Evolutionary conservation across 1,140 invertebrate species (phyloP).

Genomic region (Drosophila mauritiana): DNA sequence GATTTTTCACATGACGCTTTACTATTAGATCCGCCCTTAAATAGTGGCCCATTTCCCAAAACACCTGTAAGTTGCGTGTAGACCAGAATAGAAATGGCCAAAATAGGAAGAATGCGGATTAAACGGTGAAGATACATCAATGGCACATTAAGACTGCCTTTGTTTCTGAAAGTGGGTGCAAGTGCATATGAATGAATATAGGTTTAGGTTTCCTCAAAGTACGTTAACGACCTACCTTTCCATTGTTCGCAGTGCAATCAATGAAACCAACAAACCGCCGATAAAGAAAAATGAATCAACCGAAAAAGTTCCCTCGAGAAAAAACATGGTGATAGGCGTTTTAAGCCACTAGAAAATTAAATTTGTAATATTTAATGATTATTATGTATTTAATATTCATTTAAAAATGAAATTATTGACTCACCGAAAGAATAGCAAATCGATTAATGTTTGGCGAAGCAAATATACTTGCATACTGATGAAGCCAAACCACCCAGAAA

Average conservation of each 20-base stretch:
- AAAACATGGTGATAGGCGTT: slow-evolving; percentile 86
- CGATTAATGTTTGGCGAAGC: slow-evolving; percentile 62
- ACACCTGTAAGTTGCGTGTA: slow-evolving; percentile 31
- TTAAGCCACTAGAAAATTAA: slow-evolving; percentile 53
- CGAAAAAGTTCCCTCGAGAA: slow-evolving; percentile 86
- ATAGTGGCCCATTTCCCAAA: slow-evolving; percentile 36
- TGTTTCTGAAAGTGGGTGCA: slow-evolving; percentile 12
- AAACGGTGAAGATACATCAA: slow-evolving; percentile 65
- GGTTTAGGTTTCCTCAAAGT: no score
- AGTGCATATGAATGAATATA: background rate
- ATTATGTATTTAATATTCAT: no score
- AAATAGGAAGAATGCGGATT: slow-evolving; percentile 54
- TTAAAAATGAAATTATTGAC: background rate
- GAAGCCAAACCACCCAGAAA: slow-evolving; percentile 87
- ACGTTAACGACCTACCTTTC: slow-evolving; percentile 85
- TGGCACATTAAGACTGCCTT: slow-evolving; percentile 60
- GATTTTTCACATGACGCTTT: slow-evolving; percentile 52
- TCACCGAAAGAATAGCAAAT: slow-evolving; percentile 10
- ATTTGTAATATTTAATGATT: no score
- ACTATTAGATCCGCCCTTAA: slow-evolving; percentile 11
- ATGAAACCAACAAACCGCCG: slow-evolving; percentile 88
- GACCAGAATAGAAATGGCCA: slow-evolving; percentile 45
- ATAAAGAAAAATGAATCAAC: slow-evolving; percentile 90
- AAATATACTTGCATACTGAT: background rate
- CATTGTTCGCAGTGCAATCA: slow-evolving; percentile 87